Percentiles rank a stretch among this genome's conserved stretches.
These are phyloP conservation scores for Psilopogon haemacephalus DNA, from an alignment of 2,113 vertebrate species.

Conservation along the genomic window DNA sequence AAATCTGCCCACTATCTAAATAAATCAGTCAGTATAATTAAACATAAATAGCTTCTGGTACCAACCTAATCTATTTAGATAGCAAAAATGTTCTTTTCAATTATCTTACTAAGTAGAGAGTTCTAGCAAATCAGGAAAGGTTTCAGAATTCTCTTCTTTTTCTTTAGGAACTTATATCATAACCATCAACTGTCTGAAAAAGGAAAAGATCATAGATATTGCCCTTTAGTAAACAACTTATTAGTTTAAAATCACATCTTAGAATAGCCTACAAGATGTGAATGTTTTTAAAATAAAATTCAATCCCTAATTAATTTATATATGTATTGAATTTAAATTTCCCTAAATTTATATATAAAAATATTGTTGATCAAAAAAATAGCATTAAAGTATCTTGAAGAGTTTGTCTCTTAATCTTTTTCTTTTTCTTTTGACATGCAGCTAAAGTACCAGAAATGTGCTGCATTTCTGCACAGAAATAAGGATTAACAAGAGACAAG, in stretches of 20 bases:
- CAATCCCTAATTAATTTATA: not conserved
- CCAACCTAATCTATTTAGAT: not conserved
- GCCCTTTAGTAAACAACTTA: not conserved
- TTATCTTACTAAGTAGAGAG: not conserved
- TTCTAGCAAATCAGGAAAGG: not conserved
- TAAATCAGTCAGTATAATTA: conserved; percentile 17
- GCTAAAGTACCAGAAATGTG: not conserved
- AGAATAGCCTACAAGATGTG: not conserved
- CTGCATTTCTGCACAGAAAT: not conserved
- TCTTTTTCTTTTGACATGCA: not conserved
- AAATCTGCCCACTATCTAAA: conserved; percentile 13
- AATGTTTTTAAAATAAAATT: not conserved
- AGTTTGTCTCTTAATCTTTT: not conserved
- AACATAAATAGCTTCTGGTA: not conserved
- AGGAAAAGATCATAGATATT: not conserved
- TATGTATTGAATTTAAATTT: not conserved
- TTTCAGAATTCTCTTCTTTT: not conserved
- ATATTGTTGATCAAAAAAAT: rapidly evolving
- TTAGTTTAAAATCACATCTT: not conserved
- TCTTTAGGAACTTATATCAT: not conserved
- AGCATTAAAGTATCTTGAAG: not conserved
- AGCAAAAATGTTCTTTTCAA: not conserved
- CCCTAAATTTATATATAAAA: not conserved
- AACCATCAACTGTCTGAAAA: not conserved
- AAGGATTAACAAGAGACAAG: not conserved